Conservation (phyloP, 2,113 vertebrate genomes). For the Narcine bancroftii region DNA sequence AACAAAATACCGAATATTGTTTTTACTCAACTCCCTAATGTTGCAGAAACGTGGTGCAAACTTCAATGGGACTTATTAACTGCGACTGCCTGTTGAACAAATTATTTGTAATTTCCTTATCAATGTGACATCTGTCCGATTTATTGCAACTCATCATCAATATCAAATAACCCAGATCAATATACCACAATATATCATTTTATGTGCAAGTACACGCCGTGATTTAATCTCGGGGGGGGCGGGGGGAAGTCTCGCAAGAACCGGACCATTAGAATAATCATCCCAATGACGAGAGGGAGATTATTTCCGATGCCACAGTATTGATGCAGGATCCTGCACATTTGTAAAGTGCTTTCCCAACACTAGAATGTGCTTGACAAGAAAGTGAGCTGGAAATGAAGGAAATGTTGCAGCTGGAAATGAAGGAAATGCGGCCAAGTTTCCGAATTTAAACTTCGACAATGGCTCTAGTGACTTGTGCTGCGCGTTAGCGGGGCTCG, state of each 20-base stretch:
- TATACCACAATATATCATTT: too few relatives aligned
- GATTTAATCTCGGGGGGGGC: too few relatives aligned
- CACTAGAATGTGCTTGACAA: not conserved
- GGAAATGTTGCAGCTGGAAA: too few relatives aligned
- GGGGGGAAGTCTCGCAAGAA: too few relatives aligned
- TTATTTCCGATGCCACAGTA: not conserved
- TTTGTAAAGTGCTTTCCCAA: not conserved
- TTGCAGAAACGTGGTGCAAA: not conserved
- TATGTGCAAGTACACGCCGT: too few relatives aligned
- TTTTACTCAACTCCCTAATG: too few relatives aligned
- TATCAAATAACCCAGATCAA: not conserved
- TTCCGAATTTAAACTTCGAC: not conserved
- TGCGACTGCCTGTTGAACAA: not conserved
- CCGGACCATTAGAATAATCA: not conserved
- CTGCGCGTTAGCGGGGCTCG: not conserved
- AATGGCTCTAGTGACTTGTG: not conserved
- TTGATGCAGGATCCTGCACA: not conserved
- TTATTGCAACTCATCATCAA: not conserved
- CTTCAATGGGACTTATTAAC: not conserved
- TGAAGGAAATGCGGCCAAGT: too few relatives aligned
- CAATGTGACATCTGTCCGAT: not conserved
- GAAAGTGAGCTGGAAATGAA: not conserved
- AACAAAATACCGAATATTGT: not conserved
- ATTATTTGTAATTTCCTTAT: not conserved
- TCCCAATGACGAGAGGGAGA: not conserved